A percentile compares a stretch with the other conserved stretches of the same genome.
phyloP scores from a whole-genome alignment of 1,140 invertebrate species.

The Halictus rubicundus region DNA sequence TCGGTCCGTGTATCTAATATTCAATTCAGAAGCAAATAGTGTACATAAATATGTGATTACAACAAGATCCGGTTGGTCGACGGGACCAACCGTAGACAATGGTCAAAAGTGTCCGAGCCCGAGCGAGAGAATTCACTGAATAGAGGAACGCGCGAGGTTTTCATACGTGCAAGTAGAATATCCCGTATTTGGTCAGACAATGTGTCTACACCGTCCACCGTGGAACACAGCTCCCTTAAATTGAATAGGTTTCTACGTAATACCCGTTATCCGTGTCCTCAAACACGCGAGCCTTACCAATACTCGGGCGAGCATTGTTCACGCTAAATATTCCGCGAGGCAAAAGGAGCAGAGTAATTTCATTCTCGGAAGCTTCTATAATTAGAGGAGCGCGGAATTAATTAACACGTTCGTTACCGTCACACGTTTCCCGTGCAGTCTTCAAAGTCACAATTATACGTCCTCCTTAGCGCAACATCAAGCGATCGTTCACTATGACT shows the following conservation, averaged over 20 bases:
- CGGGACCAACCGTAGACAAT: too few species aligned
- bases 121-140: too few species aligned
- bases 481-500: too few species aligned
- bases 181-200: not conserved
- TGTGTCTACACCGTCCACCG: not conserved
- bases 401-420: not conserved
- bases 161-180: constrained; percentile 11
- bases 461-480: too few species aligned
- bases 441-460: too few species aligned
- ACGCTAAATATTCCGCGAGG: not conserved
- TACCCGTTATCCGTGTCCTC: not conserved
- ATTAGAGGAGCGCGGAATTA: not conserved
- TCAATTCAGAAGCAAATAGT: too few species aligned
- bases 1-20: too few species aligned
- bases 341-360: not conserved
- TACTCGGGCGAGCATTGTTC: not conserved
- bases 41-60: too few species aligned
- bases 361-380: not conserved
- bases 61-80: too few species aligned
- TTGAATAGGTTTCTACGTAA: not conserved
- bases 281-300: not conserved
- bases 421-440: not conserved
- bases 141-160: not conserved
- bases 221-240: not conserved
- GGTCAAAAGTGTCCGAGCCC: too few species aligned